Percentiles rank a stretch among this genome's conserved stretches.
phyloP scores from a whole-genome alignment of 1,140 invertebrate genomes.

The Brachionus rubens region DNA sequence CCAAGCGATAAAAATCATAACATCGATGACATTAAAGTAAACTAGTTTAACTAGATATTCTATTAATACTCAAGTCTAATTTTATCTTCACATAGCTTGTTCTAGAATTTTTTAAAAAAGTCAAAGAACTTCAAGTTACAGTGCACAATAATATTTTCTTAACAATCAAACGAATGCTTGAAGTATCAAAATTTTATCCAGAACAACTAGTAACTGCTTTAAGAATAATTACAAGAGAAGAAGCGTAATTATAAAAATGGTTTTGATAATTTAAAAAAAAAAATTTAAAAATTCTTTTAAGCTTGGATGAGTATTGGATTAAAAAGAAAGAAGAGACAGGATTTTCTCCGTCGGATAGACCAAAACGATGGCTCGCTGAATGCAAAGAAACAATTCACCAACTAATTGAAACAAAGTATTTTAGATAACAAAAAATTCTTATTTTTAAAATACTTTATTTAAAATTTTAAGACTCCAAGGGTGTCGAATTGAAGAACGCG shows the following conservation, averaged over 20 bases:
- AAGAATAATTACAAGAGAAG: conserved; percentile 41
- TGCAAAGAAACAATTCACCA: conserved; percentile 8
- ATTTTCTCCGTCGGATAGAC: conserved; percentile 43
- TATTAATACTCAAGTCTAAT: too few relatives aligned
- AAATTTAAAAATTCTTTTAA: not conserved
- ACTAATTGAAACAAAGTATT: conserved; percentile 39
- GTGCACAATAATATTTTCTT: conserved; percentile 37
- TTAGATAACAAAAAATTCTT: too few relatives aligned
- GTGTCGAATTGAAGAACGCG: not conserved
- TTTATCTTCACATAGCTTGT: conserved; percentile 7
- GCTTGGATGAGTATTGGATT: conserved; percentile 26
- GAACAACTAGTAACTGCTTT: conserved; percentile 35
- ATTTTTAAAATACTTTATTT: not conserved
- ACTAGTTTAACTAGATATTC: too few relatives aligned
- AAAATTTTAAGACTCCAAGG: conserved; percentile 14
- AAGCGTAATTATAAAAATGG: conserved; percentile 8
- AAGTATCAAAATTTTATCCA: conserved; percentile 12
- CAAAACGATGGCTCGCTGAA: conserved; percentile 15
- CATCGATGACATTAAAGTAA: conserved; percentile 28
- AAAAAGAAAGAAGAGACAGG: conserved; percentile 44
- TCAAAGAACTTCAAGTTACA: not conserved
- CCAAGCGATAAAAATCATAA: conserved; percentile 24
- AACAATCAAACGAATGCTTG: conserved; percentile 3
- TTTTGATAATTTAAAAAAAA: not conserved
- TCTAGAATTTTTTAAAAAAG: conserved; percentile 38